Conservation (phyloP, 2,797 vertebrate genomes). For the Myotis myotis region DNA sequence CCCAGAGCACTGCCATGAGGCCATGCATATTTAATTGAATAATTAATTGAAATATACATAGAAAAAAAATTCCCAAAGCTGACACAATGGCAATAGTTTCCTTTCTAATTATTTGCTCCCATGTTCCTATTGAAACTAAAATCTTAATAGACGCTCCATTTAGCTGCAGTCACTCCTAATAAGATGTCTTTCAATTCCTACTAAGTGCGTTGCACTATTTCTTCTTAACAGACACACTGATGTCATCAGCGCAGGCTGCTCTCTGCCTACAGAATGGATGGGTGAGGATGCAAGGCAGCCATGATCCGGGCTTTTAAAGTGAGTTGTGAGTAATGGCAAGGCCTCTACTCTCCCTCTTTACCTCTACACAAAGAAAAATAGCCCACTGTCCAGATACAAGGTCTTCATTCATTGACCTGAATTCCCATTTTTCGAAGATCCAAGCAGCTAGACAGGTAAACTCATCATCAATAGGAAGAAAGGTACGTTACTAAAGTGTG, state of each 20-base stretch:
- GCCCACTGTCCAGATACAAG: neutral
- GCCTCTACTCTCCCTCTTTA: neutral
- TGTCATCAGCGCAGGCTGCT: neutral
- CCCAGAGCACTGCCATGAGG: neutral
- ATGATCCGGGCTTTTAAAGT: neutral
- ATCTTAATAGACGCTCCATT: neutral
- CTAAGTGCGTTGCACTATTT: neutral
- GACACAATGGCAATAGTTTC: slow-evolving; percentile 21
- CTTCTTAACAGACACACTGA: neutral
- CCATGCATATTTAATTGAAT: slow-evolving; percentile 57
- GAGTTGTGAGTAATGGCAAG: neutral
- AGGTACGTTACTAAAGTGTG: neutral
- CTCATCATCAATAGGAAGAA: neutral
- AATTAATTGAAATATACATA: slow-evolving; percentile 61
- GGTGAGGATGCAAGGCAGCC: neutral
- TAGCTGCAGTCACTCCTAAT: neutral
- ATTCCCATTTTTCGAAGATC: neutral
- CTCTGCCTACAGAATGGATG: neutral
- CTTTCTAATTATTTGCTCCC: slow-evolving; percentile 53
- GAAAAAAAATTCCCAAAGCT: slow-evolving; percentile 7
- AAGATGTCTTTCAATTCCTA: neutral
- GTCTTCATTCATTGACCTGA: neutral
- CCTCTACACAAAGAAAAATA: neutral
- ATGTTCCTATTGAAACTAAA: neutral
- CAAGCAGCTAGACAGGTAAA: neutral